A percentile compares a stretch with the other conserved stretches of the same genome.
These are phyloP conservation scores for Enteromius mattozi DNA, from an alignment of 2,797 vertebrate genomes.

Conservation along the genomic window DNA sequence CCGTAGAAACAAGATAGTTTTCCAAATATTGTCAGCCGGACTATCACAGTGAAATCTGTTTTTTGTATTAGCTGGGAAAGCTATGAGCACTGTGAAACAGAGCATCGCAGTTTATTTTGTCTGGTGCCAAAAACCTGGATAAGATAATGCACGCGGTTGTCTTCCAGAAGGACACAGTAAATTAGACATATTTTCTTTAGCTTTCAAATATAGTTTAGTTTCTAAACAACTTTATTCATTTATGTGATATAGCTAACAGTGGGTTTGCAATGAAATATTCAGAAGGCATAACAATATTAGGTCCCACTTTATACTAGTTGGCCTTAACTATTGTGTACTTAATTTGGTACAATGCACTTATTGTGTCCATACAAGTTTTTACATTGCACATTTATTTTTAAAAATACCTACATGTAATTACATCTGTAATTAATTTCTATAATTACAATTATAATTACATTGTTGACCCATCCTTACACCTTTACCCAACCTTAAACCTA, in stretches of 20 bases:
- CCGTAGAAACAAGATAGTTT: slow-evolving; percentile 61
- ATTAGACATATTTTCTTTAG: not conserved
- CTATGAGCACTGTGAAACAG: slow-evolving; percentile 50
- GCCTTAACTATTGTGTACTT: too few relatives aligned
- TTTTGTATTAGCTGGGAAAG: slow-evolving; percentile 53
- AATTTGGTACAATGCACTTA: too few relatives aligned
- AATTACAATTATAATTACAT: too few relatives aligned
- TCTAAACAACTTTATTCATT: not conserved
- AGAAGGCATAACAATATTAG: not conserved
- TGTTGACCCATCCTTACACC: too few relatives aligned
- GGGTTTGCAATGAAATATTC: not conserved
- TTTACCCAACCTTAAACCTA: too few relatives aligned
- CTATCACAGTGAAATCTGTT: slow-evolving; percentile 56
- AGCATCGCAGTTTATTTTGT: slow-evolving; percentile 38
- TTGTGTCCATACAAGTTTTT: too few relatives aligned
- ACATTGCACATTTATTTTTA: too few relatives aligned
- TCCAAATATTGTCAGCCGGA: slow-evolving; percentile 51
- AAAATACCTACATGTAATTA: too few relatives aligned
- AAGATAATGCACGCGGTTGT: not conserved
- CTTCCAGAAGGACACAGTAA: not conserved
- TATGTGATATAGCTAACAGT: not conserved
- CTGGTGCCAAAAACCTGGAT: slow-evolving; percentile 20
- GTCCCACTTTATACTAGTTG: too few relatives aligned
- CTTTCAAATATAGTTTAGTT: not conserved
- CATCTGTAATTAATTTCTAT: too few relatives aligned